Conservation (phyloP, 30 jellyfish, hydroid and myxozoan species). For the Catostylus mosaicus region DNA sequence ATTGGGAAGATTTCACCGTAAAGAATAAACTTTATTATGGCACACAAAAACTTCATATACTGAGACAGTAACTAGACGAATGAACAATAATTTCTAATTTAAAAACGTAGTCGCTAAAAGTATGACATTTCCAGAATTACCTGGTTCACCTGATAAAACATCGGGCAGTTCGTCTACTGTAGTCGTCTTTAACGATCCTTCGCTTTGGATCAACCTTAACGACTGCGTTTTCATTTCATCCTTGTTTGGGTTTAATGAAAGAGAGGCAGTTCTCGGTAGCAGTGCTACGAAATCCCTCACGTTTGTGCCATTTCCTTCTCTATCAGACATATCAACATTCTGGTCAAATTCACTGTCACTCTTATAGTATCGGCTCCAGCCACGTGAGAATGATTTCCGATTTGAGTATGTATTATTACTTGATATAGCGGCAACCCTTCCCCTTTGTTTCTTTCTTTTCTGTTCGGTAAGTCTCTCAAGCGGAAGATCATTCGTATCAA, state of each 20-base stretch:
- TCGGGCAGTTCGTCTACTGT: constrained; percentile 35
- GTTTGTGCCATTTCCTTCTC: constrained; percentile 20
- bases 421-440: constrained; percentile 71
- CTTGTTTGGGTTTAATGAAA: constrained; percentile 25
- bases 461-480: constrained; percentile 87
- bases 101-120: no score
- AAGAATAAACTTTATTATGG: no score
- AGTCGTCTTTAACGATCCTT: constrained; percentile 11
- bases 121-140: neutral
- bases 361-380: constrained; percentile 80
- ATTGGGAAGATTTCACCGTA: no score
- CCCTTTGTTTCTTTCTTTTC: constrained; percentile 77
- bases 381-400: constrained; percentile 80
- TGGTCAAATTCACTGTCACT: constrained; percentile 39
- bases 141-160: constrained; percentile 29
- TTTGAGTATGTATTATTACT: constrained; percentile 5
- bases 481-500: constrained; percentile 86
- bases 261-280: constrained; percentile 78
- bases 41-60: no score
- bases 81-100: no score
- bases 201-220: constrained; percentile 15
- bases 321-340: constrained; percentile 24
- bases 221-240: constrained; percentile 34
- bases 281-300: constrained; percentile 47
- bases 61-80: no score